Conservation (phyloP, 2,797 vertebrate genomes). For the Hephaestus fuliginosus region DNA sequence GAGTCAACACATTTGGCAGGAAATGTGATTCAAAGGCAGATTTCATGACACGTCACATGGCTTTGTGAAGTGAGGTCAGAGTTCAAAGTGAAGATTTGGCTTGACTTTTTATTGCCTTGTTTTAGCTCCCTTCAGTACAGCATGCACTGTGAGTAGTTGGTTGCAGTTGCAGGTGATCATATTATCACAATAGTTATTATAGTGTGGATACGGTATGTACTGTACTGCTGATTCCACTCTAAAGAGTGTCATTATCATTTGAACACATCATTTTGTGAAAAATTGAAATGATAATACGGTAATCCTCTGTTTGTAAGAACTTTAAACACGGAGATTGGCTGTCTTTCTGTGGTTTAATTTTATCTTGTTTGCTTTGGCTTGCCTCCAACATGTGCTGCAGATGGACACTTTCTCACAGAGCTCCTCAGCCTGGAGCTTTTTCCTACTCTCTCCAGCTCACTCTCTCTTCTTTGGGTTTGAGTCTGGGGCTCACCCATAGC, state of each 20-base stretch:
- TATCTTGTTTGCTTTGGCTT: slow-evolving; percentile 87
- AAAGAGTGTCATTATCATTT: background rate
- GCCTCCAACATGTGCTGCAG: slow-evolving; percentile 77
- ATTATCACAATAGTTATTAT: background rate
- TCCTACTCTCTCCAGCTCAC: slow-evolving; percentile 35
- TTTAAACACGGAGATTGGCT: slow-evolving; percentile 76
- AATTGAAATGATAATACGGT: slow-evolving; percentile 71
- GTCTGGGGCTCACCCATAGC: slow-evolving; percentile 40
- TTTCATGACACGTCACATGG: background rate
- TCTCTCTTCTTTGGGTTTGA: slow-evolving; percentile 43
- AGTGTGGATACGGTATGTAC: background rate
- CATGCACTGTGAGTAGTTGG: background rate
- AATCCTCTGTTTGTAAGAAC: slow-evolving; percentile 79
- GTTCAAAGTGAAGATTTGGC: background rate
- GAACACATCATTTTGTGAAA: background rate
- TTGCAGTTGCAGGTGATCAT: background rate
- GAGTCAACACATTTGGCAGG: slow-evolving; percentile 5
- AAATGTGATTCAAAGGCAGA: slow-evolving; percentile 29
- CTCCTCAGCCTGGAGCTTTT: slow-evolving; percentile 58
- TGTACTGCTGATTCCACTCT: background rate
- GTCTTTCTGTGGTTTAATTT: slow-evolving; percentile 84
- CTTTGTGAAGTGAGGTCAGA: background rate
- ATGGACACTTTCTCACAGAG: slow-evolving; percentile 83
- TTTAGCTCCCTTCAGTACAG: background rate
- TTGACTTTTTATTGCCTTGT: background rate